Evolutionary conservation across 2,888 invertebrate genomes (phyloP).

Genomic region (Hartigia nigra): DNA sequence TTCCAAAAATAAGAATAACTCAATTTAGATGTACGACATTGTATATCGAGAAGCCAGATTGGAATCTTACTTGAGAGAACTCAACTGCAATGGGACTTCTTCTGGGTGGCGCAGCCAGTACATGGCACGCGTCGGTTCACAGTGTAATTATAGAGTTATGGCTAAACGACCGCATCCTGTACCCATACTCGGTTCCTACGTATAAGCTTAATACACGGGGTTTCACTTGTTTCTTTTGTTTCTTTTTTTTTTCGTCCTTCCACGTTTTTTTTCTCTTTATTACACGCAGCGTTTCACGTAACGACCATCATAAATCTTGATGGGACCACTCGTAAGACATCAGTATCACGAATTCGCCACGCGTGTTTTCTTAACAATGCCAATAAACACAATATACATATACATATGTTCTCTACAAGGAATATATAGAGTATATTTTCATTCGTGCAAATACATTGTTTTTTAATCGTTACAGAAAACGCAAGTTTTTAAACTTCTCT

Average conservation of each 20-base stretch:
- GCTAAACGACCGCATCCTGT: slow-evolving; percentile 33
- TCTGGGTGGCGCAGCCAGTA: slow-evolving; percentile 31
- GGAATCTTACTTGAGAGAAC: neutral
- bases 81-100: slow-evolving; percentile 28
- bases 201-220: neutral
- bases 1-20: neutral
- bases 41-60: neutral
- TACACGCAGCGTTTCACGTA: neutral
- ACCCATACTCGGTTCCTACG: neutral
- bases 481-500: neutral
- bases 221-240: neutral
- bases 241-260: neutral
- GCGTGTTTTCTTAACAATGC: neutral
- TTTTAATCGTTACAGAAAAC: neutral
- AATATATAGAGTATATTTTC: neutral
- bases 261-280: neutral
- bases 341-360: neutral
- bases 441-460: neutral
- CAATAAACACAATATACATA: neutral
- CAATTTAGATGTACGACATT: neutral
- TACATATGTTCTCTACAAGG: neutral
- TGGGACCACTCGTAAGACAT: neutral
- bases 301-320: neutral
- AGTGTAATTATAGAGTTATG: slow-evolving; percentile 38
- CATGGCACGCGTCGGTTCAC: slow-evolving; percentile 31